Conservation (phyloP, 2,888 invertebrate species). For the Cosmia pyralina region DNA sequence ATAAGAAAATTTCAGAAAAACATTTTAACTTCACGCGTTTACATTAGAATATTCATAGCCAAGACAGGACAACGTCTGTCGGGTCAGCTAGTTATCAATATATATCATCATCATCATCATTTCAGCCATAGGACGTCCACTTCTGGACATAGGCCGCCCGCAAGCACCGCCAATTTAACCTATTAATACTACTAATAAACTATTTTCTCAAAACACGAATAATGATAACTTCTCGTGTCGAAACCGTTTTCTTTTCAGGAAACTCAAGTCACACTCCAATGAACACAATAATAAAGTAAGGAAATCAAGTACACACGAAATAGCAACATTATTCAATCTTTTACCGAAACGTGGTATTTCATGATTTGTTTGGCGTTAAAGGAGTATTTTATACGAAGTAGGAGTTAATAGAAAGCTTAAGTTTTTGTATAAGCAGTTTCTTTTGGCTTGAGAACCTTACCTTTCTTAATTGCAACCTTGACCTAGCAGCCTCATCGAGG, state of each 20-base stretch:
- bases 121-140: neutral
- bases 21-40: too few species aligned
- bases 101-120: neutral
- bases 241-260: conserved; percentile 35
- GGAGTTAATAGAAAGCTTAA: neutral
- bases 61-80: too few species aligned
- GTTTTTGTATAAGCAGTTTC: neutral
- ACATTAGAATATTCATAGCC: too few species aligned
- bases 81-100: too few species aligned
- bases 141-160: too few species aligned
- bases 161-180: too few species aligned
- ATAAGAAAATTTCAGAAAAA: too few species aligned
- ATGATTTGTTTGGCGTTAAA: conserved; percentile 9
- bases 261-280: conserved; percentile 2
- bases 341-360: conserved; percentile 23
- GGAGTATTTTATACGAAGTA: neutral
- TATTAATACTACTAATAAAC: neutral
- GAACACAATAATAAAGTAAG: conserved; percentile 18
- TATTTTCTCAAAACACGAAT: neutral
- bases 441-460: neutral
- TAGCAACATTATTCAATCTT: conserved; percentile 27
- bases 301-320: conserved; percentile 39
- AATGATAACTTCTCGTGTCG: conserved; percentile 36
- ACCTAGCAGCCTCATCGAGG: neutral
- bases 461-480: conserved; percentile 19